A percentile compares a stretch with the other conserved stretches of the same genome.
These are phyloP conservation scores for Alethe castanea DNA, from an alignment of 2,113 vertebrate species.

Conservation along the genomic window DNA sequence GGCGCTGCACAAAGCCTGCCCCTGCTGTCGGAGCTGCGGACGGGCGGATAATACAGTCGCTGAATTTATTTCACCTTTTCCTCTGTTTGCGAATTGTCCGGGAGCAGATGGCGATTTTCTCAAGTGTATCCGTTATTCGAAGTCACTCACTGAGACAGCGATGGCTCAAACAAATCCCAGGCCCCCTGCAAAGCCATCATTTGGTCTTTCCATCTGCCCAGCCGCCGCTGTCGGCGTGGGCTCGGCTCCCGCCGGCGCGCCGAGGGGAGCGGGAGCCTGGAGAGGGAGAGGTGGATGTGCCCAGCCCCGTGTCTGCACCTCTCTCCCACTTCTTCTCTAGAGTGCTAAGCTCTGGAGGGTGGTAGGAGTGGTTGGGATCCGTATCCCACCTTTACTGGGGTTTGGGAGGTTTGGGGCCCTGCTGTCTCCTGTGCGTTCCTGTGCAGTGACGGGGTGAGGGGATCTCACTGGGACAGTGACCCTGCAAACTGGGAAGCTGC, in stretches of 20 bases:
- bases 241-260: neutral
- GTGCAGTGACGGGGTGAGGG: neutral
- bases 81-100: slow-evolving; percentile 35
- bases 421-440: accelerated
- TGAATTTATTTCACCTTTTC: slow-evolving; percentile 53
- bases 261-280: neutral
- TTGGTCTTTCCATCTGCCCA: slow-evolving; percentile 60
- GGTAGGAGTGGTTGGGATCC: neutral
- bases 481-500: neutral
- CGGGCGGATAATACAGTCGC: neutral
- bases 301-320: neutral
- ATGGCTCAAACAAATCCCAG: slow-evolving; percentile 61
- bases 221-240: neutral
- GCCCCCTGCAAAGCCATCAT: slow-evolving; percentile 62
- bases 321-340: neutral
- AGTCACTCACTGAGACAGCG: slow-evolving; percentile 55
- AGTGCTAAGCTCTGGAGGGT: neutral
- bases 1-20: neutral
- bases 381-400: neutral
- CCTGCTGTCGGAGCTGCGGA: neutral
- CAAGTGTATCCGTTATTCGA: slow-evolving; percentile 63
- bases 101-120: slow-evolving; percentile 65
- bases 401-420: neutral
- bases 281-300: neutral
- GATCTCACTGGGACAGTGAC: neutral